These are phyloP conservation scores for Eunapius fragilis DNA, from an alignment of 37 sponge, comb jelly and placozoan genomes.

Conservation along the genomic window DNA sequence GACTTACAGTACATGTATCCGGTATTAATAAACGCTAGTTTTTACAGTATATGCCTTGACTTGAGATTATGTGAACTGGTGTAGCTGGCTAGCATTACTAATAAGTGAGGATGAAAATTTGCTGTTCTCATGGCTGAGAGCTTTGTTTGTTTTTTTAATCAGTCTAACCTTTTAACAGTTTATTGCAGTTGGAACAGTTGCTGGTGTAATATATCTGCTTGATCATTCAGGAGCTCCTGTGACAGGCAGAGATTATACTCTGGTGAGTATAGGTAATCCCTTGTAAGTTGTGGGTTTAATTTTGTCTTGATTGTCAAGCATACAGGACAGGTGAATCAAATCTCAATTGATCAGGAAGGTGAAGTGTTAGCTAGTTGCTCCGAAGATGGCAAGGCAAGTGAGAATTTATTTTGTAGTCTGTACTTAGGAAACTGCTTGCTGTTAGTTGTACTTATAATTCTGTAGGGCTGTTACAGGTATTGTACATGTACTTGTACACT, in stretches of 20 bases:
- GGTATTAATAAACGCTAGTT: no score
- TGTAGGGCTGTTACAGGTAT: background rate
- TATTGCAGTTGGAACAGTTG: conserved; percentile 79
- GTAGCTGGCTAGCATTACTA: no score
- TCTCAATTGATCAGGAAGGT: conserved; percentile 85
- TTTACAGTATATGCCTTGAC: no score
- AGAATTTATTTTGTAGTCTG: background rate
- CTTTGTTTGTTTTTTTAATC: no score
- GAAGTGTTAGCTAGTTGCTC: conserved; percentile 91
- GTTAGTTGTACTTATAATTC: background rate
- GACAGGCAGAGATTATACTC: conserved; percentile 45
- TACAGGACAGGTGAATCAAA: conserved; percentile 55
- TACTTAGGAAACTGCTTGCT: no score
- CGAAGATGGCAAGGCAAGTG: conserved; percentile 83
- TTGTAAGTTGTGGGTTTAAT: background rate
- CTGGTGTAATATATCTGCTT: conserved; percentile 74
- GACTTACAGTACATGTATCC: no score
- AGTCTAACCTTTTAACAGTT: conserved; percentile 33
- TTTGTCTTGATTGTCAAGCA: conserved; percentile 47
- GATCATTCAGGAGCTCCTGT: conserved; percentile 70
- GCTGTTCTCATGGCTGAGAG: no score
- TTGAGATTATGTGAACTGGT: no score
- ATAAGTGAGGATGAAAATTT: no score
- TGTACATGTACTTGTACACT: background rate
- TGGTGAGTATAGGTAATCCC: conserved; percentile 38